These are phyloP conservation scores for Diplodus sargus DNA, from an alignment of 2,797 vertebrate species.

Conservation along the genomic window DNA sequence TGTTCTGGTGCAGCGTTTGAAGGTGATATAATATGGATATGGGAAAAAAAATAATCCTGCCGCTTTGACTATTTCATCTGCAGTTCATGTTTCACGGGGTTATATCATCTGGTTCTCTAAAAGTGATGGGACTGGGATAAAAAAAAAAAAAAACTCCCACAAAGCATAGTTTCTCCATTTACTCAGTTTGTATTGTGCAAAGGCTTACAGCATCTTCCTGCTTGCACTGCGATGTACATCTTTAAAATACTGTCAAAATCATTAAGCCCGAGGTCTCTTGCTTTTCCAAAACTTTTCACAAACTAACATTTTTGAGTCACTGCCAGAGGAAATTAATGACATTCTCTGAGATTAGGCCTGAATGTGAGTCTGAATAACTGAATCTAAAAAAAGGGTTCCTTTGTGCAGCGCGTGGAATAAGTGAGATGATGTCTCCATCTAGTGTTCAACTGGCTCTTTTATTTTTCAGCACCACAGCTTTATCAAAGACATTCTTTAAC, in stretches of 20 bases:
- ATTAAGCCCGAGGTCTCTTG: background rate
- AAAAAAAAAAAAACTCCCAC: background rate
- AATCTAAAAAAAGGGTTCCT: background rate
- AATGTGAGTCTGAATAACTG: background rate
- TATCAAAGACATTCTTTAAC: background rate
- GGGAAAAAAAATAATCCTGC: background rate
- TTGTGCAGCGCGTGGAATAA: background rate
- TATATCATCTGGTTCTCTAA: background rate
- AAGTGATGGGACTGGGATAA: background rate
- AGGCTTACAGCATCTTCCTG: background rate
- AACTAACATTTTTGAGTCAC: background rate
- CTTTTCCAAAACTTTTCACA: conserved; percentile 8
- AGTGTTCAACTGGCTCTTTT: conserved; percentile 42
- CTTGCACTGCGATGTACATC: background rate
- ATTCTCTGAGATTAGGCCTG: background rate
- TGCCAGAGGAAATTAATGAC: background rate
- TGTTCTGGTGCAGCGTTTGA: conserved; percentile 26
- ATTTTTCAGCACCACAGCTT: background rate
- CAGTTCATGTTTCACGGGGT: background rate
- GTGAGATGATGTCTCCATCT: conserved; percentile 70
- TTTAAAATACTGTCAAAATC: background rate
- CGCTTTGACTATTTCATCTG: background rate
- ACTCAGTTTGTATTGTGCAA: background rate
- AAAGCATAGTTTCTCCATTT: background rate
- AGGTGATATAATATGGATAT: conserved; percentile 8